Evolutionary conservation across 2,888 invertebrate genomes (phyloP), one percentile per base, ranked within the genome.

Genomic region (Neoitamus cyanurus): DNA sequence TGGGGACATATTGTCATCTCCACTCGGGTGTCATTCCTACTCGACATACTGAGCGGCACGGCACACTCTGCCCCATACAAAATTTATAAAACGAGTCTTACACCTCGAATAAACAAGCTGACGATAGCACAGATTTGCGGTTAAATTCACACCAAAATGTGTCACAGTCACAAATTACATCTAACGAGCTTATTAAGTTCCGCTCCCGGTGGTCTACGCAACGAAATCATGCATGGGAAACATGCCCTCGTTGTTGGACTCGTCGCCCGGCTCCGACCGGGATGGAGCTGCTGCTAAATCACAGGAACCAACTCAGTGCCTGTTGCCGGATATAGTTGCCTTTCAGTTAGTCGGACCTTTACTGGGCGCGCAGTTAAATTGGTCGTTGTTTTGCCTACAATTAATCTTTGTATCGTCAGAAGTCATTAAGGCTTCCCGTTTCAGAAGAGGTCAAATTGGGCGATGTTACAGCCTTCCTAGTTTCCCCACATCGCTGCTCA

Each of bases 81-180:
- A 69, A 82, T 82, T 82, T 48, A 82, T 82, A 69, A 82, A 82
- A 82, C 28, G 69, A 69, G 37, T 82, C 28, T 82, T 37, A 82
- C 28, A 7, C 36, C 82, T 31, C 36, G 25, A 82, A 80, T 31
- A 69, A 82, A 82, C 69, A 68, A 37, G 69, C 82, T 82, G 37
- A 82, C 69, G 69, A 82, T 82, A 82, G 82, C 37, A 82, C 82
- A 82, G 30, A 82, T 82, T 69, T 82, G 82, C 68, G 82, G 69
- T 69, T 69, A 36, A 68, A 69, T 82, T 69, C 82, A 82, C 69
- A 82, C 82, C 69, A 28, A 69, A 69, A 82, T 82, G 82, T 82
- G 82, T 82, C 82, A 69, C 82, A 82, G 28, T 82, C 82, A 37
- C 82, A 82, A 82, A 82, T 82, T 82, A 68, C 82, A 36, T 37